Conservation (phyloP, 2,113 vertebrate genomes). For the Osmerus mordax region DNA sequence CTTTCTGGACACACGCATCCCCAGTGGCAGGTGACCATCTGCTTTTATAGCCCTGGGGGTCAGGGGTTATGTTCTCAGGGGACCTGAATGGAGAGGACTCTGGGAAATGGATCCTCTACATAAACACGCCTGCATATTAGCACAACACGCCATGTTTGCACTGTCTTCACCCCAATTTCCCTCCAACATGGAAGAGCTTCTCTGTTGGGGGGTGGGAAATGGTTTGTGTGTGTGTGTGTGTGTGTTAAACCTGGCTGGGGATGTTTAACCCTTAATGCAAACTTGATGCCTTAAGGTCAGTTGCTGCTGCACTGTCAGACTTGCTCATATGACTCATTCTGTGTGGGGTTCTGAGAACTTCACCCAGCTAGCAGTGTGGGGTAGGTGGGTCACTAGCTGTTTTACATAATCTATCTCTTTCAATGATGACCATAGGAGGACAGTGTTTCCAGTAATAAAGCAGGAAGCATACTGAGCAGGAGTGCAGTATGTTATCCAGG, state of each 20-base stretch:
- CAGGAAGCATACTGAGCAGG: no score
- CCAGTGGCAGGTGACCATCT: conserved; percentile 42
- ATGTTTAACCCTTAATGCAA: conserved; percentile 16
- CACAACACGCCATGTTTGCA: conserved; percentile 55
- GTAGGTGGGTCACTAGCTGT: no score
- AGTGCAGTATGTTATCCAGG: no score
- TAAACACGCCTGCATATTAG: conserved; percentile 56
- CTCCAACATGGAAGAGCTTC: conserved; percentile 49
- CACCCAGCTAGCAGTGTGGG: no score
- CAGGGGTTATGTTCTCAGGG: conserved; percentile 43
- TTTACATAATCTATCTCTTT: no score
- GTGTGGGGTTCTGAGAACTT: neutral
- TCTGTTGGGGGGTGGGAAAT: conserved; percentile 43
- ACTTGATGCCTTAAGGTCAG: neutral
- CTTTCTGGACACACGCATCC: neutral
- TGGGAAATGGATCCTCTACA: conserved; percentile 57
- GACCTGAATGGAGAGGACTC: conserved; percentile 14
- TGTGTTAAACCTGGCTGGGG: conserved; percentile 31
- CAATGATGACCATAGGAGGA: no score
- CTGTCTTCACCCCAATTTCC: conserved; percentile 57
- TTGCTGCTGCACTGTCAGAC: neutral
- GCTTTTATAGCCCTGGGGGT: conserved; percentile 38
- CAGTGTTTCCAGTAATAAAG: no score
- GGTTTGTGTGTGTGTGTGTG: conserved; percentile 6
- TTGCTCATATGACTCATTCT: neutral